Evolutionary conservation across 1,140 invertebrate genomes (phyloP), one percentile per base, ranked within the genome.

Genomic region (Leptoteleia sp.): DNA sequence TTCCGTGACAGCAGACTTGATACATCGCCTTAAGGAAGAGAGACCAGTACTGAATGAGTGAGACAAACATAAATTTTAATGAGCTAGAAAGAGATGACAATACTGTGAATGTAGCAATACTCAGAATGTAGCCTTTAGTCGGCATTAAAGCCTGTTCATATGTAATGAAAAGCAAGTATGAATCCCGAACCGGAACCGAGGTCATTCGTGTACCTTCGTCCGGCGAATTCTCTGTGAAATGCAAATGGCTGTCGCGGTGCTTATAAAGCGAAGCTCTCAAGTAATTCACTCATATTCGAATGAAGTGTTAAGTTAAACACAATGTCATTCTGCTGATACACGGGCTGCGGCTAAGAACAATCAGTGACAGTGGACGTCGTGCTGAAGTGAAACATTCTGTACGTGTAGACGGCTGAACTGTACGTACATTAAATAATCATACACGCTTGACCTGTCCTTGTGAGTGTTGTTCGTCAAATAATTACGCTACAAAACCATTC

Each of bases 211-310:
- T 42, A 35, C 67, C 61, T 71, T 71, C 45, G 67, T 71, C 54
- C 47, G 64, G 62, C 70, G 43, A 64, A 65, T 57, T 50, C 7
- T 33, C 54, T n/a, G 12, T 62, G 9, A 75, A 75, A 65, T 59
- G 61, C 71, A 75, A 75, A 75, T 75, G 71, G 71, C 71, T 67
- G 71, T 75, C 71, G 59, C 71, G 33, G 61, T 75, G 27, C 12
- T n/a, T 12, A 9, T 1, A 13, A 59, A 50, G 27, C 42, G 43
- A 59, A 75, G 12, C 33, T 15, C 40, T n/a, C n/a, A n/a, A n/a
- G n/a, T n/a, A n/a, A n/a, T n/a, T n/a, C n/a, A 43, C 45, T 16
- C 11, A 37, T 75, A 17, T 9, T 6, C 52, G 12, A 35, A 43
- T 50, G 45, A 65, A 75, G 50, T 65, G 12, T 45, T 29, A 4